Evolutionary conservation across 2,113 vertebrate genomes (phyloP), one percentile per base, ranked within the genome.

Genomic region (Solenodon paradoxus): DNA sequence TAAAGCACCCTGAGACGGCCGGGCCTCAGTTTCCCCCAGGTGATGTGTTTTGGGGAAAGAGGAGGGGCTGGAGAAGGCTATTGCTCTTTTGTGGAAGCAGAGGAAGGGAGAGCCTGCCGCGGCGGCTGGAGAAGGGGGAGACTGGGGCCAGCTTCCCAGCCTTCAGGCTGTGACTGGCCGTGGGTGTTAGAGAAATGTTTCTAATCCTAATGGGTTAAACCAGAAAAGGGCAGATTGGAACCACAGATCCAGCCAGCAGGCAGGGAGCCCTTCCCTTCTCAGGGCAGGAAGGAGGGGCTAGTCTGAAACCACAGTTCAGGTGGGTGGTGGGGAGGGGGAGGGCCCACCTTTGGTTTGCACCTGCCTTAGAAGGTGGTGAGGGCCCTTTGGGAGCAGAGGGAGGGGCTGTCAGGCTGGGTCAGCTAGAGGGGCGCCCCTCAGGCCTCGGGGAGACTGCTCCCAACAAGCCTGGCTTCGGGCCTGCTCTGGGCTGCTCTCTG

Each of bases 1-100:
- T 24, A 16, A 86, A 59, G 78, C 9, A 30, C 84, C 89, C 77
- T 40, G 84, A 91, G 85, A 84, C 55, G 61, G 9, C 32, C 55
- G 16, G 89, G 64, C 69, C 40, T 82, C 42, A 0, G 77, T 47
- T 69, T 83, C 71, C 77, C 90, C 94, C 12, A 4, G 74, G 40
- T n/a, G 1, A n/a, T 15, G 9, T 12, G 71, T 17, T 45, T 10
- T 3, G 55, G 15, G 20, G 71, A 3, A 1, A n/a, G 22, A n/a
- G 30, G 11, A 16, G 7, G 35, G 42, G 8, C 42, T 0, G 49
- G 81, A n/a, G 47, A 7, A 22, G 77, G 24, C 94, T 95, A 95
- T 95, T 95, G 96, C 95, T 94, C n/a, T 45, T 86, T 40, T 49
- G 55, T 26, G 85, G 45, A 35, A 64, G n/a, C 40, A 1, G 7